Base-by-base conservation (phyloP, 2,888 invertebrate genomes). In the Iselma pallidipennis region DNA sequence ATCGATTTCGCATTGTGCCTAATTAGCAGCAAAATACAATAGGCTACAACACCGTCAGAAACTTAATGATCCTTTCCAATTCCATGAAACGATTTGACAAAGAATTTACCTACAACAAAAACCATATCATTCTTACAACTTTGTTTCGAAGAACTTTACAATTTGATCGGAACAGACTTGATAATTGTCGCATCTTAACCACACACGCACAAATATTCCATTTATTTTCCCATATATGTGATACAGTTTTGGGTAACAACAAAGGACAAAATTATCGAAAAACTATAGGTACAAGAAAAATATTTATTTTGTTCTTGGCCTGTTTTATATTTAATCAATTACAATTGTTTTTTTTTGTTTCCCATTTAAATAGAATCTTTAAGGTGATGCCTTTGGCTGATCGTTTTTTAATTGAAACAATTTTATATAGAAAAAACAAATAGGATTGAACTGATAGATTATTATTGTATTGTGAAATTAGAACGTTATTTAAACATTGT, bases 21-120 rank as follows among this genome's bases (percentile, higher is more conserved):
- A 73, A 72, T 72, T 73, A 73, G 71, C 66, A 66, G 65, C 64
- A 69, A 70, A 68, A 71, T 69, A 70, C 70, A 68, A 71, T 66
- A 61, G 66, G 64, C n/a, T n/a, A n/a, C n/a, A 63, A 67, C 69
- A 71, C 67, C 64, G 65, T 61, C 67, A 66, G 69, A 71, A 72
- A 66, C 67, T 68, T 70, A 71, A 72, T 68, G 70, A 69, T 66
- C 67, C 66, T 58, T 69, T 65, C 69, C 64, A 66, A 71, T 74
- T 74, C 73, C 68, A 64, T 65, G 73, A 72, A 74, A 69, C 74
- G 72, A 74, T 74, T 73, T 72, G 68, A 71, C 68, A 63, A 63
- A 56, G 70, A 69, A 69, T 69, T 65, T 63, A 60, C 55, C 55
- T 58, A 42, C 2, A n/a, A 37, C 7, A 37, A 37, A 14, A 7